These are phyloP conservation scores for Idaea straminata DNA, from an alignment of 2,888 invertebrate genomes.

Conservation along the genomic window DNA sequence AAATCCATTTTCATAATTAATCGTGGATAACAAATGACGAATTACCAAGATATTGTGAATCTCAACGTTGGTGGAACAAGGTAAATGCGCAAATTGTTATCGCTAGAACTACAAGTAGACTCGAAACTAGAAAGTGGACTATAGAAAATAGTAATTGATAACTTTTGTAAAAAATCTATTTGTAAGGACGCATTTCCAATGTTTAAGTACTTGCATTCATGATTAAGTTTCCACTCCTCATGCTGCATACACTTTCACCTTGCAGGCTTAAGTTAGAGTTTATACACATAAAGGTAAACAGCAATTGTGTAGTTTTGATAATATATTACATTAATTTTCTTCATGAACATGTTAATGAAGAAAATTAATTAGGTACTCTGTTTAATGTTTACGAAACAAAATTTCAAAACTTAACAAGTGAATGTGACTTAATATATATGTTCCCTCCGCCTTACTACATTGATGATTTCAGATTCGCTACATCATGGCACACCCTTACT, in stretches of 20 bases:
- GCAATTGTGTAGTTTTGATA: background rate
- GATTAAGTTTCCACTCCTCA: background rate
- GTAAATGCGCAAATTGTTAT: conserved; percentile 69
- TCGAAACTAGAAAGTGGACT: conserved; percentile 27
- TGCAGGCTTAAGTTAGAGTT: background rate
- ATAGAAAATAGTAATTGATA: background rate
- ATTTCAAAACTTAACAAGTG: background rate
- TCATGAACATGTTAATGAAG: too few species aligned
- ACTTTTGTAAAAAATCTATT: too few species aligned
- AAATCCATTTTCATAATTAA: background rate
- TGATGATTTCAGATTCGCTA: conserved; percentile 88
- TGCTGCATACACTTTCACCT: background rate
- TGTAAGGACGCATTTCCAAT: background rate
- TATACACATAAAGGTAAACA: background rate
- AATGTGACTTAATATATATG: background rate
- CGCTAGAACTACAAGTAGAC: background rate
- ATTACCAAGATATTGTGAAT: conserved; percentile 87
- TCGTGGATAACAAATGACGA: conserved; percentile 52
- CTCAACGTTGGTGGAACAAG: conserved; percentile 97
- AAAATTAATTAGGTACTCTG: background rate
- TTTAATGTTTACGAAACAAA: background rate
- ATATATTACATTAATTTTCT: too few species aligned
- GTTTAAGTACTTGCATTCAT: background rate
- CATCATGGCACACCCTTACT: conserved; percentile 96
- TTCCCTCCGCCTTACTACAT: background rate